Percentiles rank a stretch among this genome's conserved stretches.
These are phyloP conservation scores for Echiichthys vipera DNA, from an alignment of 2,797 vertebrate genomes.

Conservation along the genomic window DNA sequence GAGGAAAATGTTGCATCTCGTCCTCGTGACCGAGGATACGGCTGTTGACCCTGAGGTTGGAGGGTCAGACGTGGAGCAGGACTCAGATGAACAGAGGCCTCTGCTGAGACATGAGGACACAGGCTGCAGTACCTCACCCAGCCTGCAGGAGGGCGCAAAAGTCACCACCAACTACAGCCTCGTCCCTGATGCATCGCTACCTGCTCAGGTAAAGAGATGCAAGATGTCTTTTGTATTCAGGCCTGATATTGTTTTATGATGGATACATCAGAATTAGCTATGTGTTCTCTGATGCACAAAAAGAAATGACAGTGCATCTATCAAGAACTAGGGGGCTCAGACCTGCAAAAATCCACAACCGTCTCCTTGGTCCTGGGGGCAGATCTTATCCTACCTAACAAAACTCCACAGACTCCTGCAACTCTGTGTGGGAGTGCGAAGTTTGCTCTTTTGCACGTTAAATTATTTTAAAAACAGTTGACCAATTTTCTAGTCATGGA, in stretches of 20 bases:
- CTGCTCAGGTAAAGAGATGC: constrained; percentile 75
- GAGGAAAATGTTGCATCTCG: constrained; percentile 81
- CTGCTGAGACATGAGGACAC: constrained; percentile 66
- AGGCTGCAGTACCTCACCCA: constrained; percentile 28
- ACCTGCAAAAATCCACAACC: too few species aligned
- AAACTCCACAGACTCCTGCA: background rate
- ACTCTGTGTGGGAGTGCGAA: too few species aligned
- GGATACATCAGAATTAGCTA: background rate
- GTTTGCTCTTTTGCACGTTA: too few species aligned
- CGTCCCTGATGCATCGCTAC: constrained; percentile 68
- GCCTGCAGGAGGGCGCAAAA: constrained; percentile 57
- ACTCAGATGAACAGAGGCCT: constrained; percentile 77
- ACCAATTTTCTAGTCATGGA: too few species aligned
- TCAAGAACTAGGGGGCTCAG: too few species aligned
- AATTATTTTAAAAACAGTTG: too few species aligned
- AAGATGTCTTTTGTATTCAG: background rate
- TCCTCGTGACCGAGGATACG: constrained; percentile 70
- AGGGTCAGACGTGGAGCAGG: constrained; percentile 42
- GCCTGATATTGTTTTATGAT: background rate
- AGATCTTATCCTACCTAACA: too few species aligned
- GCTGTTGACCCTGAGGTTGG: constrained; percentile 31
- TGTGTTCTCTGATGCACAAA: background rate
- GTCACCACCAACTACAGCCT: constrained; percentile 78
- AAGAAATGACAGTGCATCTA: background rate
- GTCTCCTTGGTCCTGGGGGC: too few species aligned